These are phyloP conservation scores for Semnopithecus entellus DNA, from an alignment of 2,113 vertebrate species.

Conservation along the genomic window DNA sequence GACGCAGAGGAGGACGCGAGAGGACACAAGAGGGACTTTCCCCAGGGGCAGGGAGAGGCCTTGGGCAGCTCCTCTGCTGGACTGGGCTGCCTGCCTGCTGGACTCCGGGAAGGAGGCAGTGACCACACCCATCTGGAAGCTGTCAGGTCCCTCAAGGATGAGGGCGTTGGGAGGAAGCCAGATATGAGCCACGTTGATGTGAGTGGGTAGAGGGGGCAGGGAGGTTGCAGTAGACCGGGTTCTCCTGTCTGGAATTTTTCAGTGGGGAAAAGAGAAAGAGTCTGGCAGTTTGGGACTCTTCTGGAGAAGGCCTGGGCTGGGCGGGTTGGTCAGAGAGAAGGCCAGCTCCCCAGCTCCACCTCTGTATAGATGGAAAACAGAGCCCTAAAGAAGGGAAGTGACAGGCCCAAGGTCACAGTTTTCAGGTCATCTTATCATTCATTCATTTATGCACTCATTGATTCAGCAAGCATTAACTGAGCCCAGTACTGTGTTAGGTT, in stretches of 20 bases:
- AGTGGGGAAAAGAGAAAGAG: not conserved
- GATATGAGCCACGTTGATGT: not conserved
- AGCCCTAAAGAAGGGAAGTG: not conserved
- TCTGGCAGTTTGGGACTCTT: not conserved
- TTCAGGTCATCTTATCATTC: not conserved
- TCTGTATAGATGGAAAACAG: not conserved
- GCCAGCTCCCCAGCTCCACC: not conserved
- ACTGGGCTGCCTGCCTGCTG: not conserved
- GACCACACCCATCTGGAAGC: slow-evolving; percentile 20
- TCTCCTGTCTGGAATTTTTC: not conserved
- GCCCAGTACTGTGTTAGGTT: not conserved
- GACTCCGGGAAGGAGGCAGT: not conserved
- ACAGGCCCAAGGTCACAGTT: not conserved
- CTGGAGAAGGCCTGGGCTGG: not conserved
- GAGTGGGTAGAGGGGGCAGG: not conserved
- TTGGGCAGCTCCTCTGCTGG: not conserved
- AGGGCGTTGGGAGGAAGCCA: not conserved
- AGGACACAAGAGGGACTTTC: not conserved
- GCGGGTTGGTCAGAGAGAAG: not conserved
- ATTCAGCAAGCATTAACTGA: not conserved
- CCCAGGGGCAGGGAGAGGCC: not conserved
- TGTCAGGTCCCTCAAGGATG: not conserved
- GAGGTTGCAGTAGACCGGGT: not conserved
- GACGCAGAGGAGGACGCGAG: not conserved
- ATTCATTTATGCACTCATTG: not conserved